phyloP scores from a whole-genome alignment of 2,888 invertebrate genomes.

The Agonopterix alstromeriana region DNA sequence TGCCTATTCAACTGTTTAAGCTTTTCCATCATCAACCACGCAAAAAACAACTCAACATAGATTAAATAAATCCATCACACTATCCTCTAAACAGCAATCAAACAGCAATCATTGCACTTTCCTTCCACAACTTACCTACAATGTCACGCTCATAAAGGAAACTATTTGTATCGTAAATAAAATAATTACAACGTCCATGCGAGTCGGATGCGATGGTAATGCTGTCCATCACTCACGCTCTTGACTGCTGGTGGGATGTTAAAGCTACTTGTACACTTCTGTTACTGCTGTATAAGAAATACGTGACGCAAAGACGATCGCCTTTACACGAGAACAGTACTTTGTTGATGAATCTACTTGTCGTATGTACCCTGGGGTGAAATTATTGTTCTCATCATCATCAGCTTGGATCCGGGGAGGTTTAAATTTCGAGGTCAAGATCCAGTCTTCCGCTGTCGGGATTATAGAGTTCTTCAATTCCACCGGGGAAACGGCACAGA shows the following conservation, averaged over 20 bases:
- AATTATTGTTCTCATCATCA: no score
- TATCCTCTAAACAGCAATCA: slow-evolving; percentile 8
- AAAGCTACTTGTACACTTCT: no score
- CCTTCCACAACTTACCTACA: slow-evolving; percentile 12
- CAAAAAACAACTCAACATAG: neutral
- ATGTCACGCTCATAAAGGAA: slow-evolving; percentile 50
- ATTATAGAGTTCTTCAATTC: no score
- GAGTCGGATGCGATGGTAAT: slow-evolving; percentile 43
- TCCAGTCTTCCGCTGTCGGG: no score
- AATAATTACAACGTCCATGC: slow-evolving; percentile 49
- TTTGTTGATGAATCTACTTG: no score
- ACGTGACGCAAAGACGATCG: no score
- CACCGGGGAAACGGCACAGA: no score
- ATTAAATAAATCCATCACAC: neutral
- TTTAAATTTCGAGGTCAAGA: no score
- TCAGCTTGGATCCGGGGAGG: no score
- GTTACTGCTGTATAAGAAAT: no score
- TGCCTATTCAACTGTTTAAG: neutral
- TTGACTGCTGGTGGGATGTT: neutral
- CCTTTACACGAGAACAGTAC: no score
- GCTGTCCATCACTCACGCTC: slow-evolving; percentile 39
- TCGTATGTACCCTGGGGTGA: no score
- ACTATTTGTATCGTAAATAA: slow-evolving; percentile 62
- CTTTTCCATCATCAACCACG: neutral
- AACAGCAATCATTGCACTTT: slow-evolving; percentile 15